Base-by-base conservation (phyloP, 2,797 vertebrate genomes). In the Tamandua tetradactyla region DNA sequence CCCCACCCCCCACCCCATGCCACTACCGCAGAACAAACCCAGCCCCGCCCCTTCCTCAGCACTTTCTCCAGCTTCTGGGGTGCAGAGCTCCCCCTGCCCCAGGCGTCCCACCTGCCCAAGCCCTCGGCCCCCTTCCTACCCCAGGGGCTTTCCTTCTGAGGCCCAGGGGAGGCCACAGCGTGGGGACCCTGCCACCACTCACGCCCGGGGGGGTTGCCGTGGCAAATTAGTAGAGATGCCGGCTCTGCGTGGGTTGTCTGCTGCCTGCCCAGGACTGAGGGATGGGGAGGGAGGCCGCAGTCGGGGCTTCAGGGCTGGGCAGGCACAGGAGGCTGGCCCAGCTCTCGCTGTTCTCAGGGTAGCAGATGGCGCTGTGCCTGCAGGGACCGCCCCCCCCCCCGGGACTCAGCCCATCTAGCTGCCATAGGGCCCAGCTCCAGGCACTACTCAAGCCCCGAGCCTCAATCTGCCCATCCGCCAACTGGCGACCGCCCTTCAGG, bases 391-490 rank as follows among this genome's bases (percentile, higher is more conserved):
- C n/a, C n/a, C n/a, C n/a, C n/a, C 6, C 42, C 47, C 4, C 2
- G 37, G 66, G 4, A 8, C 35, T 2, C 5, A 12, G 5, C 32
- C 11, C 42, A 2, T 12, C 62, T 5, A 7, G n/a, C n/a, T n/a
- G n/a, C n/a, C n/a, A n/a, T n/a, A 40, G 14, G n/a, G 37, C 35
- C 47, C 47, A 14, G 55, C 14, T 18, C 71, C 15, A 57, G 61
- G 11, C 47, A 9, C 32, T 1, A 14, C 25, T 13, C 55, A 52
- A 13, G 68, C 62, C 2, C 23, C 18, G 11, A 14, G 22, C 23
- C 80, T 23, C 52, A 14, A 35, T 52, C n/a, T 71, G 22, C 52
- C 71, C 44, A 10, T 32, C 0, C 0, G 5, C 59, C 52, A 32
- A 74, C 66, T 32, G 42, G 18, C 8, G 30, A 23, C 13, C 27